Percentiles rank a stretch among this genome's conserved stretches.
These are phyloP conservation scores for Mustelus asterias DNA, from an alignment of 2,113 vertebrate species.

Conservation along the genomic window DNA sequence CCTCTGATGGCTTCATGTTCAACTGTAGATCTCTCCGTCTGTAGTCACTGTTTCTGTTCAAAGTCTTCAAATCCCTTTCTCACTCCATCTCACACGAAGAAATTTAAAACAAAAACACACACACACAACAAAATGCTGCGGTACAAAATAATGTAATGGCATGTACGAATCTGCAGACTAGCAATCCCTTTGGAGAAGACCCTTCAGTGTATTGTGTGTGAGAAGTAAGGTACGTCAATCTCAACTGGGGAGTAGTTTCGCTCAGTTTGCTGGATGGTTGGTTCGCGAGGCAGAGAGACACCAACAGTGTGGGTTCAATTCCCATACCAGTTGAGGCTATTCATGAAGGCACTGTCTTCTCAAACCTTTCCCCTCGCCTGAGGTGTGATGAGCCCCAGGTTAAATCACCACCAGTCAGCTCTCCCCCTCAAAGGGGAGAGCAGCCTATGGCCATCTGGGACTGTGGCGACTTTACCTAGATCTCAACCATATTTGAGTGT, in stretches of 20 bases:
- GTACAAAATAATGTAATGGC: not conserved
- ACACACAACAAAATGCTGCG: not conserved
- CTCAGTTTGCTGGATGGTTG: too few species aligned
- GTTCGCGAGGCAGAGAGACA: too few species aligned
- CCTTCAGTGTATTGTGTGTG: not conserved
- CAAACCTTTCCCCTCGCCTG: too few species aligned
- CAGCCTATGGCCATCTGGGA: too few species aligned
- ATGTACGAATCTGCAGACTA: not conserved
- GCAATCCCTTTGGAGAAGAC: not conserved
- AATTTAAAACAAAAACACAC: not conserved
- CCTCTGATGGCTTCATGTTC: not conserved
- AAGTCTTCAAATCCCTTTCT: not conserved
- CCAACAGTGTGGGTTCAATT: too few species aligned
- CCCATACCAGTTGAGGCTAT: too few species aligned
- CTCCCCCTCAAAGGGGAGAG: too few species aligned
- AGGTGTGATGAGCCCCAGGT: too few species aligned
- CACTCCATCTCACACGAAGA: not conserved
- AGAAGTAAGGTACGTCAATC: not conserved
- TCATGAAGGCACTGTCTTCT: too few species aligned
- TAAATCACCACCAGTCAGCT: too few species aligned
- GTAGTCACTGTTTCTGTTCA: not conserved
- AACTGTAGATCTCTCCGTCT: not conserved
- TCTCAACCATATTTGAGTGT: not conserved
- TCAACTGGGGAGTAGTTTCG: too few species aligned
- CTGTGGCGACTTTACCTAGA: too few species aligned